phyloP scores from a whole-genome alignment of 1,140 invertebrate species.

The Zaprionus gabonicus region DNA sequence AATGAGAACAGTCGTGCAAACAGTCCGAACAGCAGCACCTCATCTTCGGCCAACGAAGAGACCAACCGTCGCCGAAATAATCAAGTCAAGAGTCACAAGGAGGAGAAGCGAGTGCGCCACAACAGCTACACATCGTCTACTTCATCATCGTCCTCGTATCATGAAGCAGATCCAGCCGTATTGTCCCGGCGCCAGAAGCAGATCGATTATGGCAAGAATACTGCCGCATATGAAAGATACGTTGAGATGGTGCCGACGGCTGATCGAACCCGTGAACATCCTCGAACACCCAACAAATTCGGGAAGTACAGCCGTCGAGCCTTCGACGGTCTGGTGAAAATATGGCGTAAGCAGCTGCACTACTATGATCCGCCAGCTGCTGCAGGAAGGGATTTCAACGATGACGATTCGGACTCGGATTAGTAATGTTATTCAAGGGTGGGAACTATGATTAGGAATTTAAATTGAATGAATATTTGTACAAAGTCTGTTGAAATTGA shows the following conservation, averaged over 20 bases:
- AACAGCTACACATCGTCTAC: constrained; percentile 75
- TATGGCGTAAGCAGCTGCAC: constrained; percentile 94
- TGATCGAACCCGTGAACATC: constrained; percentile 89
- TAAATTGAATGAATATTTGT: constrained; percentile 35
- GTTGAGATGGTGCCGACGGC: constrained; percentile 87
- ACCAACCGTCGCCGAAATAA: constrained; percentile 11
- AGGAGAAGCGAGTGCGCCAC: constrained; percentile 69
- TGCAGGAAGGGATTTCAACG: background rate
- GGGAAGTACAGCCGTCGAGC: constrained; percentile 94
- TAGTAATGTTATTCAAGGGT: constrained; percentile 40
- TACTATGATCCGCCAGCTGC: constrained; percentile 89
- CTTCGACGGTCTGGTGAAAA: constrained; percentile 94
- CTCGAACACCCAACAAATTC: constrained; percentile 94
- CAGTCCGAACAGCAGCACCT: constrained; percentile 71
- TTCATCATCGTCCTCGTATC: constrained; percentile 83
- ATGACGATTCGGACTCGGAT: constrained; percentile 71
- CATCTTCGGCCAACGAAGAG: constrained; percentile 42
- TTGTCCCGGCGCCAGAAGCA: constrained; percentile 94
- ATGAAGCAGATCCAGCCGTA: constrained; percentile 90
- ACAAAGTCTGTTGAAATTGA: constrained; percentile 50
- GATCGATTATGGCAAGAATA: constrained; percentile 98
- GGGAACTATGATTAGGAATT: constrained; percentile 25
- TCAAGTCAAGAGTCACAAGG: constrained; percentile 51
- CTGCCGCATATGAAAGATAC: constrained; percentile 94
- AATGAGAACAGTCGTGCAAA: constrained; percentile 69